Conservation (phyloP, 2,113 vertebrate species). For the Syrmaticus mikado region DNA sequence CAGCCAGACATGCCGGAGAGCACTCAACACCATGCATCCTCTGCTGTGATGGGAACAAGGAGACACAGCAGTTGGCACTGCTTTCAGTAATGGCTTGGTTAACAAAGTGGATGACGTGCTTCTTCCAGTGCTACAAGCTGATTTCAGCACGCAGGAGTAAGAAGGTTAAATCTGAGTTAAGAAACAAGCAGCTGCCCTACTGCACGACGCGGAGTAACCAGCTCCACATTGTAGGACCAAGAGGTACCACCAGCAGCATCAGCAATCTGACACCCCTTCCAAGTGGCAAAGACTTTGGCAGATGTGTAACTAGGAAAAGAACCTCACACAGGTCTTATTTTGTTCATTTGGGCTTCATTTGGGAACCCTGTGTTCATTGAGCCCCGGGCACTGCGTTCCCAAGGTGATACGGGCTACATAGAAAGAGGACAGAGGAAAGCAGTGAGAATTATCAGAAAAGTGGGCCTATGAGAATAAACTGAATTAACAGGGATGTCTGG, state of each 20-base stretch:
- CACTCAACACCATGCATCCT: background rate
- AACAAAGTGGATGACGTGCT: background rate
- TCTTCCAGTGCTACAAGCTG: background rate
- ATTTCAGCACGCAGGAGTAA: background rate
- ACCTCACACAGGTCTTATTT: background rate
- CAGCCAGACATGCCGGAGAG: background rate
- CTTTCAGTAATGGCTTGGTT: background rate
- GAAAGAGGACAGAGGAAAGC: background rate
- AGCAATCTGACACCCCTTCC: background rate
- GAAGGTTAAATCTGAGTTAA: background rate
- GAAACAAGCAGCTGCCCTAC: background rate
- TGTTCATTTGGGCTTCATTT: background rate
- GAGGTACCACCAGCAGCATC: background rate
- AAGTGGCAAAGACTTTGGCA: background rate
- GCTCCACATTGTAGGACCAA: background rate
- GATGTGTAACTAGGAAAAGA: background rate
- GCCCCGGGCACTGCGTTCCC: background rate
- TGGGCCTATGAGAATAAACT: background rate
- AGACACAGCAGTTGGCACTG: background rate
- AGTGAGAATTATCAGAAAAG: background rate
- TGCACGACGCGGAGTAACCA: background rate
- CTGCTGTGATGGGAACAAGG: accelerated
- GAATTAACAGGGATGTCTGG: background rate
- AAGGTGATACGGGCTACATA: background rate
- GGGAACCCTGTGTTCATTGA: background rate